Base-by-base conservation (phyloP, 1,140 invertebrate genomes). In the Mya arenaria region DNA sequence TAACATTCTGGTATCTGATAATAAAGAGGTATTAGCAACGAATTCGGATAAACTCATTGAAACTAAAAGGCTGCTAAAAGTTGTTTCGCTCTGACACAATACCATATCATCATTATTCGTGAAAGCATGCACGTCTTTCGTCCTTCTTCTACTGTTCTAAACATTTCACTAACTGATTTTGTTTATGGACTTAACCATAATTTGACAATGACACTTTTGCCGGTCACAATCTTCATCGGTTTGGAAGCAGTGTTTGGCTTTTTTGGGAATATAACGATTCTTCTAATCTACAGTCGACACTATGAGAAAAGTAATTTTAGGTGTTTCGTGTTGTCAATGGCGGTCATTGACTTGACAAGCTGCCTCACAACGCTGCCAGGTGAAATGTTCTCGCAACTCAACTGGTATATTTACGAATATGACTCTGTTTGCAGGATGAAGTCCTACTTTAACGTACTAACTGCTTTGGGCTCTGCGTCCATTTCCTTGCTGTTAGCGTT, bases 311-410 rank as follows among this genome's bases (percentile, higher is more conserved):
- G 79, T 23, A 88, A 86, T 34, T 84, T 84, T 60, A 74, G 82
- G 15, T 74, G 73, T 44, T 88, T 84, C 68, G 80, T 88, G 15
- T 72, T 87, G 62, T 74, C 80, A 0, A 60, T 88, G 58, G 87
- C 87, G 4, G 52, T 84, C 0, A 82, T 86, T 52, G 87, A 88
- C 52, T 60, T 88, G 8, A 72, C 86, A 25, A 87, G 84, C 55
- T 88, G 87, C 63, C 62, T 65, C 17, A 79, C 86, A 0, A 79
- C 84, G 41, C 86, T 88, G 23, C 87, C 87, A 19, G 86, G 84
- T 4, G 87, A 88, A 55, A 85, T 87, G 13, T 75, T 85, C 3
- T 84, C 85, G 56, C 82, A 87, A 44, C 62, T 77, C 17, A 82
- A 82, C 78, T 87, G 86, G 83, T 88, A 87, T 82, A 86, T 84